Conservation (phyloP, 2,113 vertebrate genomes). For the Hipposideros armiger region DNA sequence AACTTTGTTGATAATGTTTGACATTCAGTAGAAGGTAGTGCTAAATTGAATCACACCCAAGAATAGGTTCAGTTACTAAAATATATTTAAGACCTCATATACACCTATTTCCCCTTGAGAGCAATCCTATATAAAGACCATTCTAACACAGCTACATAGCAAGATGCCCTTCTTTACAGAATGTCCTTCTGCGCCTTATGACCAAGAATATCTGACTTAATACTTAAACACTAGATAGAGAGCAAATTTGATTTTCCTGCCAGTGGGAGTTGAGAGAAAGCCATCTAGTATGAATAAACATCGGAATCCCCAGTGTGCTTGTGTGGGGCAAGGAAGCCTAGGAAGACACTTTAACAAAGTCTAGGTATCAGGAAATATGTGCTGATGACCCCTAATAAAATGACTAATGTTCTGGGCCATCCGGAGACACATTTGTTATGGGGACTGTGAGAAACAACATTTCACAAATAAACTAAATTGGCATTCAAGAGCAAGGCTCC, state of each 20-base stretch:
- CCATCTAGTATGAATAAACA: background rate
- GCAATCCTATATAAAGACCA: background rate
- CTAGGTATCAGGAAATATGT: background rate
- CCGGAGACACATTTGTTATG: background rate
- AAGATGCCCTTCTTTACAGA: background rate
- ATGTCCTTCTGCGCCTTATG: background rate
- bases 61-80: background rate
- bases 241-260: constrained; percentile 59
- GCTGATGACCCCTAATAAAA: background rate
- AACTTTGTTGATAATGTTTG: background rate
- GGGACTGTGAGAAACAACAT: background rate
- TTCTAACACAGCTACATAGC: background rate
- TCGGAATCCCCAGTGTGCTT: background rate
- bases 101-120: background rate
- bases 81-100: background rate
- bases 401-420: background rate
- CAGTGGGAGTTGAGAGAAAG: background rate
- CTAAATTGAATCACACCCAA: background rate
- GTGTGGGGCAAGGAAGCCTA: background rate
- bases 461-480: background rate
- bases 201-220: constrained; percentile 43
- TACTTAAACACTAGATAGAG: background rate
- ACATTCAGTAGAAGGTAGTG: background rate
- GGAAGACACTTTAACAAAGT: background rate
- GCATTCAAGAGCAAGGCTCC: background rate